Evolutionary conservation across 1,140 invertebrate genomes (phyloP).

Genomic region (Parapsyche elsis): DNA sequence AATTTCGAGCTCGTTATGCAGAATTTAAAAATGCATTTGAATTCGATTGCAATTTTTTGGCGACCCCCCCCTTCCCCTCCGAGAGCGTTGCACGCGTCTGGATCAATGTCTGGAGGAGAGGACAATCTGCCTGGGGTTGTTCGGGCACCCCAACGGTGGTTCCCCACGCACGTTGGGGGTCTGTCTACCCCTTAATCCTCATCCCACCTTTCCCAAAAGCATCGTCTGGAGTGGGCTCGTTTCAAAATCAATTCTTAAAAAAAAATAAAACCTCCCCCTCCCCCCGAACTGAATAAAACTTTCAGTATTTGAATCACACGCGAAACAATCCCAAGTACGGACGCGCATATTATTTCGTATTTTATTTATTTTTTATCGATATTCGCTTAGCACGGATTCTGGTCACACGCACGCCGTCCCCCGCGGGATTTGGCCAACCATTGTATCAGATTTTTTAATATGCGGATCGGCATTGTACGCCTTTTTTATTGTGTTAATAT

Average conservation of each 20-base stretch:
- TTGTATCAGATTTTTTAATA: constrained; percentile 26
- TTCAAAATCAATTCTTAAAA: not conserved
- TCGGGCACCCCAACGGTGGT: not conserved
- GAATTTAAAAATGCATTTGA: too few relatives aligned
- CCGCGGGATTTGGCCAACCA: constrained; percentile 14
- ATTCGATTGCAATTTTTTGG: too few relatives aligned
- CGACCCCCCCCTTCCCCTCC: not conserved
- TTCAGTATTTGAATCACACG: not conserved
- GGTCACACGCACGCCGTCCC: not conserved
- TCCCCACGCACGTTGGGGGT: constrained; percentile 9
- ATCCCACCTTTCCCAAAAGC: not conserved
- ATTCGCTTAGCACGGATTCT: not conserved
- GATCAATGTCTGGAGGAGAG: constrained; percentile 36
- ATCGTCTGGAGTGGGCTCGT: not conserved
- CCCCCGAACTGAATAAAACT: too few relatives aligned
- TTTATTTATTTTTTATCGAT: constrained; percentile 4
- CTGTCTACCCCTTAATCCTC: not conserved
- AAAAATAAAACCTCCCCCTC: too few relatives aligned
- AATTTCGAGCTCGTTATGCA: too few relatives aligned
- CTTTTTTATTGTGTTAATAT: not conserved
- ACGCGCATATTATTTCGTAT: not conserved
- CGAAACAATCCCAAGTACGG: not conserved
- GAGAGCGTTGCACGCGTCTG: constrained; percentile 1
- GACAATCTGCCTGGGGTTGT: not conserved
- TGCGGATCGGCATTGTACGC: constrained; percentile 9